These are phyloP conservation scores for Dryobotodes eremita DNA, from an alignment of 2,888 invertebrate species.

Conservation along the genomic window DNA sequence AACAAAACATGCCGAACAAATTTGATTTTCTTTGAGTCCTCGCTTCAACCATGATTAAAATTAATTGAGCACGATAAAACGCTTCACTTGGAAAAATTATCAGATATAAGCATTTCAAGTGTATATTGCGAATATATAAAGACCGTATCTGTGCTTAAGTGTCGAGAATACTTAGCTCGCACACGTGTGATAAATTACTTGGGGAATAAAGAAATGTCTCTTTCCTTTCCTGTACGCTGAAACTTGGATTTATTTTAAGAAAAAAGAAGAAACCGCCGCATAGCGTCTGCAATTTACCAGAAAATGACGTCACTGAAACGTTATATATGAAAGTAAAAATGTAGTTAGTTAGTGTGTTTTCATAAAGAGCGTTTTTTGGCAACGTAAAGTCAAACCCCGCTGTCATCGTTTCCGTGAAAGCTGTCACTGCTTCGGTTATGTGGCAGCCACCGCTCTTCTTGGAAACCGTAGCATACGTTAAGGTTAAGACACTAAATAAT, in stretches of 20 bases:
- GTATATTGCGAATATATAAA: background rate
- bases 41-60: conserved; percentile 26
- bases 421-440: background rate
- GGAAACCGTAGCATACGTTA: too few relatives aligned
- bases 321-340: background rate
- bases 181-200: conserved; percentile 16
- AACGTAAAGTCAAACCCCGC: background rate
- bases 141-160: background rate
- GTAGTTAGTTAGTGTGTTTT: background rate
- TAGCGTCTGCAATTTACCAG: background rate
- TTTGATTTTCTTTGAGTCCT: conserved; percentile 32
- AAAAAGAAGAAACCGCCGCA: background rate
- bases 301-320: background rate
- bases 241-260: background rate
- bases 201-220: background rate
- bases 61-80: conserved; percentile 29
- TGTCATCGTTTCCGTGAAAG: background rate
- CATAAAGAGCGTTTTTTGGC: background rate
- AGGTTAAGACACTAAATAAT: background rate
- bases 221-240: background rate
- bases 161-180: conserved; percentile 2
- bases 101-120: conserved; percentile 15
- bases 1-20: conserved; percentile 47
- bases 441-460: too few relatives aligned
- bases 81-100: conserved; percentile 25